Percentiles rank a stretch among this genome's conserved stretches.
Evolutionary conservation across 2,797 vertebrate species (phyloP).

Genomic region (Morus bassanus): DNA sequence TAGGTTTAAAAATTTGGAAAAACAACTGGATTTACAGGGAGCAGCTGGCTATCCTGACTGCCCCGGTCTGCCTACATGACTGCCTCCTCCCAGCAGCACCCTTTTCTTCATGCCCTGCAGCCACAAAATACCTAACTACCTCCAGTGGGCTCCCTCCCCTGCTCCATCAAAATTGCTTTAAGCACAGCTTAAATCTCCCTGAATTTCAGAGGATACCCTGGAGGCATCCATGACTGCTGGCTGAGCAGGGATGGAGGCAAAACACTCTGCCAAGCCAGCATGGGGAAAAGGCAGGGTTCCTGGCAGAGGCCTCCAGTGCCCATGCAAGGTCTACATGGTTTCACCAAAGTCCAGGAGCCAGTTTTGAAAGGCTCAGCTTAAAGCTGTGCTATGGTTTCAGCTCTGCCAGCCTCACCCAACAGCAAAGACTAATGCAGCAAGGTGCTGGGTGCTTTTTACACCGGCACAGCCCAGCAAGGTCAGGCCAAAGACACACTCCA

Average conservation of each 20-base stretch:
- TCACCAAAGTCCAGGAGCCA: not conserved
- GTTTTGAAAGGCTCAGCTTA: not conserved
- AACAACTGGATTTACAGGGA: not conserved
- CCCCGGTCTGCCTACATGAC: not conserved
- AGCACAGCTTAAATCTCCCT: not conserved
- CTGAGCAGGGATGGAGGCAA: not conserved
- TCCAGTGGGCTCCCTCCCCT: not conserved
- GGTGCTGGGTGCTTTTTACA: not conserved
- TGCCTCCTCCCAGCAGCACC: not conserved
- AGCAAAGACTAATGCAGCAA: accelerated
- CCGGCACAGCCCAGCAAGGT: not conserved
- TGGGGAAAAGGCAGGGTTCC: not conserved
- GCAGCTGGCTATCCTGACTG: not conserved
- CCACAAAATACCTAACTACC: not conserved
- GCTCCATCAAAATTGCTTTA: not conserved
- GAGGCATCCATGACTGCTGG: not conserved
- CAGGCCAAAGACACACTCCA: not conserved
- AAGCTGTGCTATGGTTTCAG: accelerated
- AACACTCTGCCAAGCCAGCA: not conserved
- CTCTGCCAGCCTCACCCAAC: not conserved
- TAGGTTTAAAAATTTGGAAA: not conserved
- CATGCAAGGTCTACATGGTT: accelerated
- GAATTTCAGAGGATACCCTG: not conserved
- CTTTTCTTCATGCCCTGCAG: not conserved
- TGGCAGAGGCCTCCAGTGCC: not conserved